Evolutionary conservation across 2,888 invertebrate species (phyloP).

Genomic region (Antheraea assamensis): DNA sequence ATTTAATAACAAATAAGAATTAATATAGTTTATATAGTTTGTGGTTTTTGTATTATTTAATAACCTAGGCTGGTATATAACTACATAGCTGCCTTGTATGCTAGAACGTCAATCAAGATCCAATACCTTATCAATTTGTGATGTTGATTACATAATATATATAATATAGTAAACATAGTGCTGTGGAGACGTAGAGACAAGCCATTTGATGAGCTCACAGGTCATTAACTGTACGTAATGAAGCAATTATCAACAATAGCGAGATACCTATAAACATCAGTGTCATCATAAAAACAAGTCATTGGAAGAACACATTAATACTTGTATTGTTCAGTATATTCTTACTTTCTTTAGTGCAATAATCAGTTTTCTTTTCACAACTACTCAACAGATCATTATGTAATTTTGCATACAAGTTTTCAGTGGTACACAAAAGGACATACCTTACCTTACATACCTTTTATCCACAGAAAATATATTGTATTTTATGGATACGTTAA

Average conservation of each 20-base stretch:
- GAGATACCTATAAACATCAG: not conserved
- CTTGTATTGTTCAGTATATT: not conserved
- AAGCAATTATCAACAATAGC: not conserved
- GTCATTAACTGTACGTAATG: constrained; percentile 4
- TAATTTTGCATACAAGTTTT: too few species aligned
- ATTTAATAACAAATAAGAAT: too few species aligned
- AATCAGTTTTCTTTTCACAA: too few species aligned
- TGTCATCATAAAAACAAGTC: not conserved
- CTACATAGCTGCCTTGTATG: not conserved
- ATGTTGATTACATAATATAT: constrained; percentile 1
- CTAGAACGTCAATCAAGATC: not conserved
- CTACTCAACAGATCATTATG: too few species aligned
- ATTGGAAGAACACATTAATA: not conserved
- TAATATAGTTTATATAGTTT: not conserved
- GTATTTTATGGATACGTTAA: too few species aligned
- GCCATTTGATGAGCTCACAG: not conserved
- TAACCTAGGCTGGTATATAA: not conserved
- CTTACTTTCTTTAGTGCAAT: too few species aligned
- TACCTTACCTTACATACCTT: too few species aligned
- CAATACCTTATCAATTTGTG: constrained; percentile 1
- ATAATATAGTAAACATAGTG: not conserved
- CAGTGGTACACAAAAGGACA: too few species aligned
- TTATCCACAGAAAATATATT: too few species aligned
- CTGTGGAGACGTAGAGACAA: not conserved
- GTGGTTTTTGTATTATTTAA: not conserved